phyloP scores from a whole-genome alignment of 1,140 invertebrate genomes.

The Maniola jurtina region DNA sequence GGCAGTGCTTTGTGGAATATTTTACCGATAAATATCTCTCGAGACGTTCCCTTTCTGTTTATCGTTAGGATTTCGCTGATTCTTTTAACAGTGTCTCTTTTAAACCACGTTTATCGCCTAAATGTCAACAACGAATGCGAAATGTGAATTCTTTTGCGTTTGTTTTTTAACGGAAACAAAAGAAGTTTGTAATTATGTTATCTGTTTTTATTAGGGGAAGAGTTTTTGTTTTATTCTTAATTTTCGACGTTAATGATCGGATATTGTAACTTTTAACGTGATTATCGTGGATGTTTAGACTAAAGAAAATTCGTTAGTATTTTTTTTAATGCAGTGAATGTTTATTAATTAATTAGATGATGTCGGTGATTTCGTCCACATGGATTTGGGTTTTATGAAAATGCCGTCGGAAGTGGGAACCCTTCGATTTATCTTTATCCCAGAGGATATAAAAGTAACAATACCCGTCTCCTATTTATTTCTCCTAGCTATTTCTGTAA shows the following conservation, averaged over 20 bases:
- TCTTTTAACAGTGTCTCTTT: slow-evolving; percentile 59
- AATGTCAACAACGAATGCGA: slow-evolving; percentile 17
- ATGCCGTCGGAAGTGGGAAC: too few relatives aligned
- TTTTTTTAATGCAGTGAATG: too few relatives aligned
- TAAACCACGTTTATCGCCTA: slow-evolving; percentile 20
- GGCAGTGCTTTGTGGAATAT: slow-evolving; percentile 52
- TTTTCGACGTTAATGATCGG: neutral
- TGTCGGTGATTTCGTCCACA: too few relatives aligned
- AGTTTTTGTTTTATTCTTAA: neutral
- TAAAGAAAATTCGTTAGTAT: too few relatives aligned
- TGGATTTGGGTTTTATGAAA: too few relatives aligned
- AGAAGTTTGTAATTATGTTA: slow-evolving; percentile 7
- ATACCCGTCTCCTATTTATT: too few relatives aligned
- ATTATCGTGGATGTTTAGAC: neutral
- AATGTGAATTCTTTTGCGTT: slow-evolving; percentile 14
- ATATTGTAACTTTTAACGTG: neutral
- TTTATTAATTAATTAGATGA: too few relatives aligned
- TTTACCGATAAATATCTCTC: slow-evolving; percentile 68
- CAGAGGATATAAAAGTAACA: too few relatives aligned
- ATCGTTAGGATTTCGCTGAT: slow-evolving; percentile 65
- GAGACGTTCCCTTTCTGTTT: slow-evolving; percentile 60
- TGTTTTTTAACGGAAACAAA: slow-evolving; percentile 7
- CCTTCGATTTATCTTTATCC: too few relatives aligned
- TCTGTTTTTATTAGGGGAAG: neutral
- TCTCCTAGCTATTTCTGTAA: too few relatives aligned